Base-by-base conservation (phyloP, 2,797 vertebrate genomes). In the Falco novaeseelandiae region DNA sequence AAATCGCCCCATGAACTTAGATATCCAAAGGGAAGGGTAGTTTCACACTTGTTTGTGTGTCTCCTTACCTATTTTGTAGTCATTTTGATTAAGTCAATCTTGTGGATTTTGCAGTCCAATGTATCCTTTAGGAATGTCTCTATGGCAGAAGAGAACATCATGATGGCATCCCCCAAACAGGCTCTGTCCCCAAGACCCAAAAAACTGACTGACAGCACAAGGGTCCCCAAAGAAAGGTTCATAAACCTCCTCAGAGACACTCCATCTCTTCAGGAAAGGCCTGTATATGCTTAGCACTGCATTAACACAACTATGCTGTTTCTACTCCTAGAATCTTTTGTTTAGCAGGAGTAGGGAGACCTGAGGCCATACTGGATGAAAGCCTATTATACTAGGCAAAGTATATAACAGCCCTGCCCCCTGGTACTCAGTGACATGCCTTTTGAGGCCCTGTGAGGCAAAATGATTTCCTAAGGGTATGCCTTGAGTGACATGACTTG, bases 391-490 rank as follows among this genome's bases (percentile, higher is more conserved):
- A 84, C 54, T 48, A 79, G 40, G 83, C 48, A 93, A 93, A 82
- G 14, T 66, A 57, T 44, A 46, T 82, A 82, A 78, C 3, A 92
- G 73, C 72, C 22, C 59, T 89, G 62, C 58, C 92, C 62, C 90
- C 58, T 87, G 77, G 80, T 52, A 67, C 51, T 84, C 46, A 9
- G 12, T 90, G 76, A 62, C 69, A 82, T 1, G 6, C 62, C 80
- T 89, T 93, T 52, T 52, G 54, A 81, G n/a, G 40, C 18, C 32
- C 21, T 87, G 9, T 26, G 34, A 79, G 55, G 40, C 54, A 95
- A 83, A 79, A 1, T 70, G 95, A 73, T 96, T 89, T 93, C 87
- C 93, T 91, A 51, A 85, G 69, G 79, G 65, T 85, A 61, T 61
- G 59, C 38, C 69, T 83, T 79, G 54, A 71, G 82, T 59, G 76